Evolutionary conservation across 2,888 invertebrate species (phyloP), one percentile per base, ranked within the genome.

Genomic region (Serrognathus titanus): DNA sequence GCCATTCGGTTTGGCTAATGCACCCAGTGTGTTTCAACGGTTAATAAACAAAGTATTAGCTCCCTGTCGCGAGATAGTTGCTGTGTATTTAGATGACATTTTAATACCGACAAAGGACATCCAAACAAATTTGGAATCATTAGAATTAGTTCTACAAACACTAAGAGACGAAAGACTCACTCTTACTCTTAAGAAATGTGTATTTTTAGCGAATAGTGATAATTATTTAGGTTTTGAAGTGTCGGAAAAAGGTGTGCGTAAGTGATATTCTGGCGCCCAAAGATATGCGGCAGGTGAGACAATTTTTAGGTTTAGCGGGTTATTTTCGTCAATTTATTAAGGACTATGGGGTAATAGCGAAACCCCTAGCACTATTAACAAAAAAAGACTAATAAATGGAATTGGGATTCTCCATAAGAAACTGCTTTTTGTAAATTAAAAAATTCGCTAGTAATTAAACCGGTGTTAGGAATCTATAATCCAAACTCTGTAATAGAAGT

Each of bases 311-410:
- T 11, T 37, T 55, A 13, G 31, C 43, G 2, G 45, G 55, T n/a
- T 50, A 55, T 55, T 49, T 55, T 40, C 16, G 55, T 9, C 24
- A 55, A 35, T 55, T 55, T 41, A 16, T 50, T 9, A 50, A 20
- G 41, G 5, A 49, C 8, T 55, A 50, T 20, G 37, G 50, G 13
- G 13, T 45, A 5, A 55, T 55, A n/a, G 38, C 55, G 6, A 8
- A 46, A 52, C 70, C 69, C 38, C 53, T 71, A 43, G 65, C 67
- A 4, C 69, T 74, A 38, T 16, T 56, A n/a, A 13, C 38, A n/a
- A 51, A 36, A 1, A 46, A 55, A 24, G 41, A 57, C 38, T n/a
- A 24, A 12, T 59, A 11, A n/a, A 36, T 68, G 64, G 41, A 37
- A 35, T 9, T 62, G 64, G 38, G 57, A 53, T 20, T 39, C 47